A percentile compares a stretch with the other conserved stretches of the same genome.
phyloP scores from a whole-genome alignment of 2,888 invertebrate genomes.

The Stenchaetothrips biformis region DNA sequence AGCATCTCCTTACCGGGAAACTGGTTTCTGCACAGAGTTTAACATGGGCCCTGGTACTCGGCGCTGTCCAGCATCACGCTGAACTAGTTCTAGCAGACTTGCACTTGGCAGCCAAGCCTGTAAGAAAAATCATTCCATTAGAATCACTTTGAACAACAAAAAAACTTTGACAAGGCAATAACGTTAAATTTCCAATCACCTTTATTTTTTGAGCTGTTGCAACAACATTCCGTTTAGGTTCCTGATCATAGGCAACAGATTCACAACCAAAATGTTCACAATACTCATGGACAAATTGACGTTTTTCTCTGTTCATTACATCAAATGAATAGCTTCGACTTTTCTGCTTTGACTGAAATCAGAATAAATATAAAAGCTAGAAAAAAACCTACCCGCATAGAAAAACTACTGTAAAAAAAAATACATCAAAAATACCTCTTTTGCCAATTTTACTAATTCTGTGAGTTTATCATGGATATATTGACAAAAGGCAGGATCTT shows the following conservation, averaged over 20 bases:
- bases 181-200: slow-evolving; percentile 47
- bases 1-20: background rate
- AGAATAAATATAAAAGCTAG: background rate
- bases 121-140: slow-evolving; percentile 37
- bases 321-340: slow-evolving; percentile 83
- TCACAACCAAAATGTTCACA: slow-evolving; percentile 93
- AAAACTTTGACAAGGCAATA: background rate
- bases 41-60: slow-evolving; percentile 69
- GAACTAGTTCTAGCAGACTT: slow-evolving; percentile 74
- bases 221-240: slow-evolving; percentile 93
- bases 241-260: slow-evolving; percentile 89
- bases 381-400: background rate
- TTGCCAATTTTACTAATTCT: slow-evolving; percentile 80
- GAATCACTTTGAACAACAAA: slow-evolving; percentile 27
- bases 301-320: slow-evolving; percentile 87
- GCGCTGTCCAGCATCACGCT: slow-evolving; percentile 71
- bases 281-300: slow-evolving; percentile 89
- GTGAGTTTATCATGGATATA: slow-evolving; percentile 77
- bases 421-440: slow-evolving; percentile 57
- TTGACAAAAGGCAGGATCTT: slow-evolving; percentile 74
- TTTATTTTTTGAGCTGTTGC: slow-evolving; percentile 78
- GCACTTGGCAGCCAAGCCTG: slow-evolving; percentile 87
- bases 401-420: slow-evolving; percentile 13
- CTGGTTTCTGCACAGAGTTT: slow-evolving; percentile 41
- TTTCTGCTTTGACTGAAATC: slow-evolving; percentile 65